phyloP scores from a whole-genome alignment of 1,140 invertebrate species.

The Drosophila quadrilineata region DNA sequence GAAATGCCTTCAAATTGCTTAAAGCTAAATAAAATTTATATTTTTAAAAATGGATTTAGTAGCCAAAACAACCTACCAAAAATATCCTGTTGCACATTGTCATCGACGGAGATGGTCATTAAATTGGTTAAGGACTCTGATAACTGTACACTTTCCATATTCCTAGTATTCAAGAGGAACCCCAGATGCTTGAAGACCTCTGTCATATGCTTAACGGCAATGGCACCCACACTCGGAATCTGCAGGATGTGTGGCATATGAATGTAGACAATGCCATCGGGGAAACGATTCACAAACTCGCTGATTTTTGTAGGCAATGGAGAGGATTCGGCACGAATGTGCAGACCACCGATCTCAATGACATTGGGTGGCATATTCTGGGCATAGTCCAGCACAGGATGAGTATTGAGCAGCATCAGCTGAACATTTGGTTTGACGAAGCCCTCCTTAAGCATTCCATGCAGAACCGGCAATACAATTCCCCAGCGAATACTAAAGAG shows the following conservation, averaged over 20 bases:
- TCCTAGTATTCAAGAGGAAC: slow-evolving; percentile 79
- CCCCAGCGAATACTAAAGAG: slow-evolving; percentile 18
- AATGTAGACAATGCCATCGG: slow-evolving; percentile 69
- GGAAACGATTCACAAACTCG: slow-evolving; percentile 48
- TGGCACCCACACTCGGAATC: slow-evolving; percentile 4
- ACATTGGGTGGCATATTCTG: slow-evolving; percentile 82
- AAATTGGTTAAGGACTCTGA: slow-evolving; percentile 25
- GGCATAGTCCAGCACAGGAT: slow-evolving; percentile 80
- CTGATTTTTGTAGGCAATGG: slow-evolving; percentile 29
- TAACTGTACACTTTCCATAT: not conserved
- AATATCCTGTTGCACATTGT: slow-evolving; percentile 68
- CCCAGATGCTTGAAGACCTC: slow-evolving; percentile 32
- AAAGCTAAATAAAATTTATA: not conserved
- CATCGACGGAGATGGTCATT: not conserved
- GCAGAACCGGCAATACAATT: slow-evolving; percentile 8
- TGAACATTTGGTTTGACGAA: slow-evolving; percentile 31
- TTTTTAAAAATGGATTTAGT: not conserved
- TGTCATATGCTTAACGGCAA: slow-evolving; percentile 35
- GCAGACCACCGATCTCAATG: slow-evolving; percentile 83
- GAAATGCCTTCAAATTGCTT: slow-evolving; percentile 83
- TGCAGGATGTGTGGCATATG: slow-evolving; percentile 48
- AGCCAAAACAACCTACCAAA: slow-evolving; percentile 8
- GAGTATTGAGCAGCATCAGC: slow-evolving; percentile 81
- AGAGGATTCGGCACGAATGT: slow-evolving; percentile 63
- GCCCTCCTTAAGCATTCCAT: not conserved